Base-by-base conservation (phyloP, 2,113 vertebrate species). In the Heterotilapia buettikoferi region DNA sequence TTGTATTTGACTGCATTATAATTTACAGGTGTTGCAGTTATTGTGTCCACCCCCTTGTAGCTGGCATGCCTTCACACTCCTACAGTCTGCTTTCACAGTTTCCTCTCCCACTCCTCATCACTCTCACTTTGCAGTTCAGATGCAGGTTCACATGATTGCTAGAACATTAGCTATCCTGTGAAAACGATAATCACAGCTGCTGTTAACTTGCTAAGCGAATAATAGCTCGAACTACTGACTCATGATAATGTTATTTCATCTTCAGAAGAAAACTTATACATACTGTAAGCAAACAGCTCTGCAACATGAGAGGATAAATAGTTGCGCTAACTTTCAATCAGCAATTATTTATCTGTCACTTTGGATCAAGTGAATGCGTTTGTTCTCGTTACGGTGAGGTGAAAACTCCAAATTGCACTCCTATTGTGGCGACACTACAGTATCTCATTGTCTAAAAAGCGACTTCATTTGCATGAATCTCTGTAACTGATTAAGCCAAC, bases 91-190 rank as follows among this genome's bases (percentile, higher is more conserved):
- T 92, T 87, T 94, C 92, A 84, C 93, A 92, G 88, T 82, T 94
- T 93, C 86, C 89, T 94, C 92, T 94, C 93, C 94, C 93, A 90
- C 94, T 92, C 91, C 94, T 92, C 93, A 90, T 83, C 88, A 86
- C 90, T 93, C 90, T 89, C 81, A 54, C 86, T 90, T 87, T 86
- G 33, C 86, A 88, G 90, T 87, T 94, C 90, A 90, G 86, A 92
- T 90, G 89, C 88, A 92, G 92, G 83, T 87, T 89, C 87, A 86
- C 84, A 87, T 88, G 82, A 86, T 68, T 59, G 80, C 84, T 78
- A 84, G 91, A 93, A 94, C 92, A 93, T 92, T 89, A 88, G 73
- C 81, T 88, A 26, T 80, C 54, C 82, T 92, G 92, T 86, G 91
- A 94, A 92, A 92, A 85, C 82, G 84, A 91, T 40, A 71, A 76